Evolutionary conservation across 2,797 vertebrate genomes (phyloP).

Genomic region (Rousettus madagascariensis): DNA sequence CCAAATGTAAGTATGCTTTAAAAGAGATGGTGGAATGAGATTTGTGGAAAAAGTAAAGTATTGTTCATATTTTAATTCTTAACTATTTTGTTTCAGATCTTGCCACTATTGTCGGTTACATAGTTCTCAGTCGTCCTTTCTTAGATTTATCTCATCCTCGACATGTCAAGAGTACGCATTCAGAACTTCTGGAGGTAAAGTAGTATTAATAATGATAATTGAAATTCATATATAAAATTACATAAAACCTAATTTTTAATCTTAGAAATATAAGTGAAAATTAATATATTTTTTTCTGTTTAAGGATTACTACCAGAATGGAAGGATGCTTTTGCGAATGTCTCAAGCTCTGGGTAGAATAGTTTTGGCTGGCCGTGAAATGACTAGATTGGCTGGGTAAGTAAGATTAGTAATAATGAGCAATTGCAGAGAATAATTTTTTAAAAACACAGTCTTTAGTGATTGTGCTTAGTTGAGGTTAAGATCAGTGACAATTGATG

Average conservation of each 20-base stretch:
- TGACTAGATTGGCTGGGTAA: constrained; percentile 98
- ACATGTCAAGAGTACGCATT: constrained; percentile 91
- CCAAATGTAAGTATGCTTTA: constrained; percentile 93
- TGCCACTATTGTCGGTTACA: constrained; percentile 96
- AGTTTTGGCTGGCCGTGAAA: constrained; percentile 96
- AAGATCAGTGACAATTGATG: neutral
- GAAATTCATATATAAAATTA: neutral
- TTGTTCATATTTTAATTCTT: neutral
- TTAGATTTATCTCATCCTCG: constrained; percentile 90
- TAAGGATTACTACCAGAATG: constrained; percentile 99
- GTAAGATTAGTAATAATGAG: constrained; percentile 81
- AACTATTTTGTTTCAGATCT: constrained; percentile 88
- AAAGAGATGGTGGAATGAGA: neutral
- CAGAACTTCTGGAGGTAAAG: constrained; percentile 95
- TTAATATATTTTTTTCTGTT: constrained; percentile 58
- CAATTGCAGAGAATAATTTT: neutral
- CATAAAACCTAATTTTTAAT: neutral
- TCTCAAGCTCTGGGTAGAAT: constrained; percentile 97
- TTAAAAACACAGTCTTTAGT: neutral
- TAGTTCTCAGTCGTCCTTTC: constrained; percentile 97
- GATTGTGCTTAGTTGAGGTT: neutral
- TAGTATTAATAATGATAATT: neutral
- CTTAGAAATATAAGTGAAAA: constrained; percentile 30
- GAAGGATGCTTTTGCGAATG: constrained; percentile 97
- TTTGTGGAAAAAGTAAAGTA: neutral